Base-by-base conservation (phyloP, 2,113 vertebrate genomes). In the Gasterosteus aculeatus region DNA sequence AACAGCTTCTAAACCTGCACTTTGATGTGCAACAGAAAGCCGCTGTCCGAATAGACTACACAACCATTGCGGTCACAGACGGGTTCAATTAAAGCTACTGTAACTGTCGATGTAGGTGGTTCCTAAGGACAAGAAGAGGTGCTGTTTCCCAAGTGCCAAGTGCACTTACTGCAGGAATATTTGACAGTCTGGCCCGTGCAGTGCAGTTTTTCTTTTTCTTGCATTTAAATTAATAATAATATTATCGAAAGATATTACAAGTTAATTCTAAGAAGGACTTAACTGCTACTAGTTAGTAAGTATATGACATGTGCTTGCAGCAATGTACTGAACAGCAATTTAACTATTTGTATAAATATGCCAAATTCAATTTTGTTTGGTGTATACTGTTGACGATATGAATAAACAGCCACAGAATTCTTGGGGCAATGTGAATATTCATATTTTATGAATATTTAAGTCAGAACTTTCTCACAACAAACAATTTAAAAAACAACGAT, bases 1-100 rank as follows among this genome's bases (percentile, higher is more conserved):
- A 4, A 10, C 35, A 16, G 60, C 7, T 71, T 19, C 18, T 75
- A 39, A 47, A 64, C 29, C 38, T 72, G 35, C 18, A 64, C 29
- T 16, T 11, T 64, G 61, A 46, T 59, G 22, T 41, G 18, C 39
- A 47, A 62, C 58, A 54, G 38, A 69, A 57, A 77, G 12, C 42
- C 61, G 18, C n/a, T 2, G 35, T 31, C 49, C n/a, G 1, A 41
- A 41, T 59, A 9, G 26, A 49, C 22, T 3, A 7, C 29, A 16
- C 14, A 16, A 2, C 5, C 31, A 7, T 3, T 57, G 14, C 44
- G 71, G 47, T 78, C 19, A 66, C 46, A 68, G 33, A 54, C 22
- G 22, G 58, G 29, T 49, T 62, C 1, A 62, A 72, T 69, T 72
- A 70, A 46, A 46, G 44, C 3, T 3, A 46, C 44, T 46, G 5